phyloP scores from a whole-genome alignment of 2,797 vertebrate genomes.

The Okamejei kenojei region DNA sequence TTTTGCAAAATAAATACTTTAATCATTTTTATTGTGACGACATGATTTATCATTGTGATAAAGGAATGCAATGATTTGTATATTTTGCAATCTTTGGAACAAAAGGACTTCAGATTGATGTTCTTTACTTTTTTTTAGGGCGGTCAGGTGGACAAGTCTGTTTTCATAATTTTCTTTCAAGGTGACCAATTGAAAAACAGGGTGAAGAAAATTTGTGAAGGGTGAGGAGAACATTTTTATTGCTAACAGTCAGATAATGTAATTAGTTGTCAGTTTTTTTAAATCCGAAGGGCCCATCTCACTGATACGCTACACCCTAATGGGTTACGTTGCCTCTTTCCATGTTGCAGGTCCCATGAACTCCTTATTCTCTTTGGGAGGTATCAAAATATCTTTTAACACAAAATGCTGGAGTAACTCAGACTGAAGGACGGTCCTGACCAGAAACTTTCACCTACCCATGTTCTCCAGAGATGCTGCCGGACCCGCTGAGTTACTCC shows the following conservation, averaged over 20 bases:
- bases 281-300: too few relatives aligned
- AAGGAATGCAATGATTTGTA: background rate
- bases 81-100: background rate
- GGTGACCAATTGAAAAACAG: slow-evolving; percentile 92
- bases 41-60: background rate
- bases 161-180: slow-evolving; percentile 98
- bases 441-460: too few relatives aligned
- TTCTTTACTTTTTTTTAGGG: slow-evolving; percentile 58
- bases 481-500: too few relatives aligned
- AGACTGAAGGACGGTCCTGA: too few relatives aligned
- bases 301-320: too few relatives aligned
- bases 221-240: slow-evolving; percentile 57
- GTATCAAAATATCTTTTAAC: too few relatives aligned
- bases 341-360: too few relatives aligned
- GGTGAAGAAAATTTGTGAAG: slow-evolving; percentile 97
- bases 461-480: too few relatives aligned
- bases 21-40: background rate
- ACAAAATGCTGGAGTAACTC: too few relatives aligned
- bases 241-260: background rate
- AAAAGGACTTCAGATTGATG: background rate
- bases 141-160: slow-evolving; percentile 92
- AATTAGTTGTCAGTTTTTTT: too few relatives aligned
- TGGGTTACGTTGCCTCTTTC: too few relatives aligned
- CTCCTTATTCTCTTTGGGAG: too few relatives aligned
- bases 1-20: background rate